Conservation (phyloP, 2,888 invertebrate species). For the Rhimphoctona megacephalus region DNA sequence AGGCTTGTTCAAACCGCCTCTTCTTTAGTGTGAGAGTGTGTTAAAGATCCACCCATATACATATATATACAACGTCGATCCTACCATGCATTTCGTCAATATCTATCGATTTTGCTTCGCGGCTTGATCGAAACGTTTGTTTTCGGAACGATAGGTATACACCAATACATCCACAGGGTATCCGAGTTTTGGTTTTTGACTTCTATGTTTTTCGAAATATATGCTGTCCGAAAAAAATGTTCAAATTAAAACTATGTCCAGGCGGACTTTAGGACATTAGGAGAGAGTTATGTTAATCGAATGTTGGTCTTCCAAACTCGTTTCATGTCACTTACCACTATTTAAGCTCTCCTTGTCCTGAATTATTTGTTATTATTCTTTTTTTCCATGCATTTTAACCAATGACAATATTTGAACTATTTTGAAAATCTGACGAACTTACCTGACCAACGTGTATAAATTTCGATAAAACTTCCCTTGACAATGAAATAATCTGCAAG, state of each 20-base stretch:
- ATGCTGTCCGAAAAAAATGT: not conserved
- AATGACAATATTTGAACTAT: not conserved
- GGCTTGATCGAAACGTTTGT: constrained; percentile 66
- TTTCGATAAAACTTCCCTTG: not conserved
- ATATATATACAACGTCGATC: constrained; percentile 8
- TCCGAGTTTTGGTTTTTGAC: not conserved
- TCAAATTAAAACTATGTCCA: not conserved
- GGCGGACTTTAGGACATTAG: too few relatives aligned
- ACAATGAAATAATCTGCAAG: not conserved
- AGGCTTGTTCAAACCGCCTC: constrained; percentile 19
- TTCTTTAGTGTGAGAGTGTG: constrained; percentile 11
- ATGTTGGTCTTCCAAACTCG: not conserved
- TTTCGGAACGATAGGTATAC: constrained; percentile 61
- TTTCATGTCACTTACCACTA: not conserved
- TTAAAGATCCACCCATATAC: constrained; percentile 14
- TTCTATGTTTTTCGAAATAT: not conserved
- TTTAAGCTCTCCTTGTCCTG: not conserved
- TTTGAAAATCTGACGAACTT: not conserved
- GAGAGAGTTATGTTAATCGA: not conserved
- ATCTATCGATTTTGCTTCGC: constrained; percentile 77
- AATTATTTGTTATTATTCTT: not conserved
- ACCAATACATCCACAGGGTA: constrained; percentile 30
- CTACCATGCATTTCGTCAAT: constrained; percentile 74
- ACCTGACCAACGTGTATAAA: too few relatives aligned
- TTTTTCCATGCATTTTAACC: not conserved